Percentiles rank a stretch among this genome's conserved stretches.
These are phyloP conservation scores for Pitta sordida DNA, from an alignment of 2,113 vertebrate species.

Conservation along the genomic window DNA sequence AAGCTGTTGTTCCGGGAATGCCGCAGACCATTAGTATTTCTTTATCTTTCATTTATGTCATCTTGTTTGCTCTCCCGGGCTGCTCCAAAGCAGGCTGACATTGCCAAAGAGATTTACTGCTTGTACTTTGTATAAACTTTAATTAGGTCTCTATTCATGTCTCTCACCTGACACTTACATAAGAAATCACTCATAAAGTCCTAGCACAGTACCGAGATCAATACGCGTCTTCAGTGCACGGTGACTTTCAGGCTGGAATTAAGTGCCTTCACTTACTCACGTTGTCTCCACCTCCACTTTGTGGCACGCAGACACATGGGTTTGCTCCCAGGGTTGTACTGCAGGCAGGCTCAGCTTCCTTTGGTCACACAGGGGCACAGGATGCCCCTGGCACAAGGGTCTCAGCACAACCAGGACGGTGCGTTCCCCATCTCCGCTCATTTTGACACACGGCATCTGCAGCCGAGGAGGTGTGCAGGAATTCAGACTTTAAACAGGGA, in stretches of 20 bases:
- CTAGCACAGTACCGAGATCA: slow-evolving; percentile 12
- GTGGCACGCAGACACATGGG: neutral
- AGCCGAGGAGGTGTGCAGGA: neutral
- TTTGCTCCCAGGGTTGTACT: neutral
- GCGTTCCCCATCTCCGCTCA: neutral
- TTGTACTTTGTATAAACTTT: slow-evolving; percentile 21
- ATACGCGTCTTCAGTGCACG: neutral
- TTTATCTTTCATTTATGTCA: slow-evolving; percentile 49
- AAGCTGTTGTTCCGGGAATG: neutral
- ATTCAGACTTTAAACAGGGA: slow-evolving; percentile 23
- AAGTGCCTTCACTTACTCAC: slow-evolving; percentile 11
- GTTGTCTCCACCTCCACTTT: neutral
- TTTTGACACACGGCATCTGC: neutral
- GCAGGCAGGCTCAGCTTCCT: neutral
- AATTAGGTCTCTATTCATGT: slow-evolving; percentile 62
- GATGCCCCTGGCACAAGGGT: neutral
- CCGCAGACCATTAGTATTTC: neutral
- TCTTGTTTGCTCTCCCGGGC: slow-evolving; percentile 35
- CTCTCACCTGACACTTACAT: slow-evolving; percentile 44
- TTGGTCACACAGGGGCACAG: neutral
- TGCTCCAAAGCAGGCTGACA: slow-evolving; percentile 39
- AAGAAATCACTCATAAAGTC: slow-evolving; percentile 66
- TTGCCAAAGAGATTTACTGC: slow-evolving; percentile 52
- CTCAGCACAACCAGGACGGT: neutral
- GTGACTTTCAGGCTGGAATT: slow-evolving; percentile 47